Evolutionary conservation across 1,140 invertebrate genomes (phyloP).

Genomic region (Littorina saxatilis): DNA sequence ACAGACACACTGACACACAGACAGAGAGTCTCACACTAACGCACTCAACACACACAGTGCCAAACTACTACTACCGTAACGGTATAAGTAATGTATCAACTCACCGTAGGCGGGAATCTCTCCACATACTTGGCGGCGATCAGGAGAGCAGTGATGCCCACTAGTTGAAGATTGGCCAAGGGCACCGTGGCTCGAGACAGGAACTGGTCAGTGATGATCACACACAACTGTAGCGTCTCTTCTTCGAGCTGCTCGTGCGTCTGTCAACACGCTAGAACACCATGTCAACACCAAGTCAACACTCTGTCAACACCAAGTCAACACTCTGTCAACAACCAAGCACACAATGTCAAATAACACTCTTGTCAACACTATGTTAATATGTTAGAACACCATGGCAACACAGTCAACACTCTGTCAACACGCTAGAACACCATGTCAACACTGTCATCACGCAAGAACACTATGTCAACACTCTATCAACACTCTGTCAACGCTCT

Average conservation of each 20-base stretch:
- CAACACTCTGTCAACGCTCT: no score
- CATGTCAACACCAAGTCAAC: no score
- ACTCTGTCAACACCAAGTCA: not conserved
- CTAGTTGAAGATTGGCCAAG: slow-evolving; percentile 60
- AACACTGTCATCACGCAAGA: no score
- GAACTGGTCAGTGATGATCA: slow-evolving; percentile 66
- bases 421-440: no score
- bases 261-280: slow-evolving; percentile 45
- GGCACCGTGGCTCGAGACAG: slow-evolving; percentile 43
- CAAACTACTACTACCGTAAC: slow-evolving; percentile 24
- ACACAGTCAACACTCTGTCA: no score
- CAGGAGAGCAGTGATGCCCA: slow-evolving; percentile 70
- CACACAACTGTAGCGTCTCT: slow-evolving; percentile 68
- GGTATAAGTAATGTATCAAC: slow-evolving; percentile 33
- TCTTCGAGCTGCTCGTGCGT: slow-evolving; percentile 63
- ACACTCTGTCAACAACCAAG: not conserved
- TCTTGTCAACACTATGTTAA: not conserved
- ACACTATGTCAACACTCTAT: no score
- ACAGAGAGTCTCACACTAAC: slow-evolving; percentile 6
- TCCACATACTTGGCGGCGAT: slow-evolving; percentile 72
- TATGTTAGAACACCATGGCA: no score
- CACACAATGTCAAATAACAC: not conserved
- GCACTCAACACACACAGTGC: not conserved
- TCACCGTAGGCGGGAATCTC: slow-evolving; percentile 68
- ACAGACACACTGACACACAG: slow-evolving; percentile 16